Conservation (phyloP, 2,797 vertebrate genomes). For the Picus viridis region DNA sequence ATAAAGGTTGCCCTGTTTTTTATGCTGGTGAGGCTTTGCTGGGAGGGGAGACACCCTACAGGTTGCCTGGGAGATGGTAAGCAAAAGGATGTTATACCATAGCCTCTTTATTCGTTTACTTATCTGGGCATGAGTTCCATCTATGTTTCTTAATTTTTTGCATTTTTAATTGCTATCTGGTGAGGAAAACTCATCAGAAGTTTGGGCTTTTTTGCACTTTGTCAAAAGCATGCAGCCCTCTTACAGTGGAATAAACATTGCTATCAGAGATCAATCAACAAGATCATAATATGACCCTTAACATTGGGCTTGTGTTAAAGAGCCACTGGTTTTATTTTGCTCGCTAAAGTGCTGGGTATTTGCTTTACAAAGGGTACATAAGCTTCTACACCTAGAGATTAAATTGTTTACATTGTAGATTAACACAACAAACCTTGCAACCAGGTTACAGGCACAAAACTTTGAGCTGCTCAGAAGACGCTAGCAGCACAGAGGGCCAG, state of each 20-base stretch:
- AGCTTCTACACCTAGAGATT: neutral
- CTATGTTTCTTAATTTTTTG: neutral
- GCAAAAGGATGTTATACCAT: neutral
- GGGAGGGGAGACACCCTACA: neutral
- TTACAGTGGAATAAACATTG: neutral
- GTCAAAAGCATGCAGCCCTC: neutral
- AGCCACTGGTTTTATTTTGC: neutral
- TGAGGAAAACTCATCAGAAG: neutral
- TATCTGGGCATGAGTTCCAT: neutral
- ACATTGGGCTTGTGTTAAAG: neutral
- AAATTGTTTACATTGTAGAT: constrained; percentile 34
- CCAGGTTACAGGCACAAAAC: neutral
- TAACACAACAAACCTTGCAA: constrained; percentile 51
- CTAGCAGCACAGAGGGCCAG: neutral
- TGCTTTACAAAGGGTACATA: neutral
- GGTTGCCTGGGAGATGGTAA: neutral
- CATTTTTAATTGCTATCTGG: neutral
- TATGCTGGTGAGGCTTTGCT: neutral
- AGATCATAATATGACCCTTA: neutral
- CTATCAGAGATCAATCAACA: neutral
- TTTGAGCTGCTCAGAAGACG: neutral
- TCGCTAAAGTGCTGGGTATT: neutral
- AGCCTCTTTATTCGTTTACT: neutral
- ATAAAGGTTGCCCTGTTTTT: neutral
- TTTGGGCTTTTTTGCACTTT: no score